Base-by-base conservation (phyloP, 2,113 vertebrate genomes). In the Sclerurus mexicanus region DNA sequence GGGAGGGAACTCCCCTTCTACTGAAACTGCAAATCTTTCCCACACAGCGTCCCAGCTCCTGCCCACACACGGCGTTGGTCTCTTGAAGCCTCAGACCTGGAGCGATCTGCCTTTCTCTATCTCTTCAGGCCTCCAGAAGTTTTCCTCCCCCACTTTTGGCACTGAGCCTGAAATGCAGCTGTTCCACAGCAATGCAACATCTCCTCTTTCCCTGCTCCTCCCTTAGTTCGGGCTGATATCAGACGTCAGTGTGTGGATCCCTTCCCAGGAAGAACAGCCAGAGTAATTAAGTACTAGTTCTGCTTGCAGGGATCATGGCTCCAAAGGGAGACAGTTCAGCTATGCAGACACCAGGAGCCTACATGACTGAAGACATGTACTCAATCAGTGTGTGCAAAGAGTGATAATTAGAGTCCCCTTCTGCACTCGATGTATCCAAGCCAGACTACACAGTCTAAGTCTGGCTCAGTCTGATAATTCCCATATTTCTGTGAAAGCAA, bases 91-190 rank as follows among this genome's bases (percentile, higher is more conserved):
- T 64, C 76, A 87, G 95, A 96, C 81, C 89, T 96, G 91, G 58
- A 91, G 69, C 84, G 69, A 91, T 92, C 90, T 87, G 89, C 69
- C 81, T 93, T 85, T 60, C 63, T 77, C 49, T 91, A 58, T 93
- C 89, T 95, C 87, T 91, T 78, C 56, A 78, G 72, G 73, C 74
- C 79, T 96, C 56, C 84, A 89, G 84, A 93, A 97, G 71, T 46
- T 95, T 93, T 95, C 89, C 89, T 95, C 96, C 95, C 87, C 91
- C 81, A 79, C 77, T 89, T 87, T 56, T 97, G 96, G 95, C 95
- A 91, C 66, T 6, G 64, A 71, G 91, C 76, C 94, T 23, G 2
- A 95, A 81, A 80, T 62, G 93, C 94, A 95, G 95, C 96, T 97
- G 89, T 89, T 92, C 42, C 64, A 53, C 76, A 47, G 52, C 20